Conservation (phyloP, 2,113 vertebrate species). For the Oreotrochilus melanogaster region DNA sequence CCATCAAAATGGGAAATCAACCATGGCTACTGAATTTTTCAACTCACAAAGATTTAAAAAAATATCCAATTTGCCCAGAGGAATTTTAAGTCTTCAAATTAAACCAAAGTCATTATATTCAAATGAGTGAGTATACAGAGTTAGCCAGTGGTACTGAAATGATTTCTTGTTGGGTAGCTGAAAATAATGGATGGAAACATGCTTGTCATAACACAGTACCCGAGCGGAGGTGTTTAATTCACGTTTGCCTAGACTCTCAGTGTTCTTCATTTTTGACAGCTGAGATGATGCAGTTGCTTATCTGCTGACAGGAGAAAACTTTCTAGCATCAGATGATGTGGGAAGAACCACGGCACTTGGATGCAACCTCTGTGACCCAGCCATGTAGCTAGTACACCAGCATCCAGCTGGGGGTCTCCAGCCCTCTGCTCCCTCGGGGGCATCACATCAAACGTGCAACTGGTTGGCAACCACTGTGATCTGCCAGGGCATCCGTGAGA, state of each 20-base stretch:
- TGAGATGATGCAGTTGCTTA: background rate
- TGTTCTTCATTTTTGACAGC: background rate
- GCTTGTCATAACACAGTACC: conserved; percentile 13
- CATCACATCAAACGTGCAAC: accelerated
- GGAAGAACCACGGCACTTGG: accelerated
- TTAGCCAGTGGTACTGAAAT: conserved; percentile 44
- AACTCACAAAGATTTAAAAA: conserved; percentile 22
- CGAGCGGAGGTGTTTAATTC: background rate
- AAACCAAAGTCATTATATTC: conserved; percentile 55
- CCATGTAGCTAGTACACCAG: accelerated
- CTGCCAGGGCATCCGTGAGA: background rate
- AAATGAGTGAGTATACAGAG: conserved; percentile 55
- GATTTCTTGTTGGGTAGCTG: conserved; percentile 50
- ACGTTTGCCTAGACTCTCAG: background rate
- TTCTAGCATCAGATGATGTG: background rate
- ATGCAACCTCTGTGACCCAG: background rate
- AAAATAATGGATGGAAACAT: conserved; percentile 47
- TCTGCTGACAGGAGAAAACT: background rate
- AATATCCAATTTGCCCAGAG: background rate
- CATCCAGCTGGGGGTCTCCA: background rate
- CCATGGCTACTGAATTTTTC: conserved; percentile 53
- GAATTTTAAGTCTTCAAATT: conserved; percentile 46
- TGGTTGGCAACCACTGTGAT: background rate
- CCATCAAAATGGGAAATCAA: conserved; percentile 56
- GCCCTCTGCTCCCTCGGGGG: background rate